Evolutionary conservation across 2,888 invertebrate genomes (phyloP), one percentile per base, ranked within the genome.

Genomic region (Argyra leucocephala): DNA sequence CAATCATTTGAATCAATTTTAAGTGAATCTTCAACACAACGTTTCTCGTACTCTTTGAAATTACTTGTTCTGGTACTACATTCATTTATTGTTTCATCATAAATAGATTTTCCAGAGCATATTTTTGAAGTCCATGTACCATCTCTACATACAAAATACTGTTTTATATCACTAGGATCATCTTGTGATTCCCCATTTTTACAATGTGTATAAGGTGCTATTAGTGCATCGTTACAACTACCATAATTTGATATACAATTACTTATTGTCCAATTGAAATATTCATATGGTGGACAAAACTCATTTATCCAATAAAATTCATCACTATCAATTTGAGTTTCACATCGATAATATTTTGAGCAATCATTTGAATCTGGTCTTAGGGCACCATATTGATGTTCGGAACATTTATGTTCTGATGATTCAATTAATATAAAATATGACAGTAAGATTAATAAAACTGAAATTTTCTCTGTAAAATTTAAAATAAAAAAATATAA

Each of bases 321-420:
- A 18, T 48, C 18, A 48, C 18, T 48, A 48, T 48, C 18, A 3
- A 48, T n/a, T 12, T 15, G 48, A 48, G 4, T 5, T 18, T 48
- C 48, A 48, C 48, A 48, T 18, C 48, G 48, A 48, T 48, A 48
- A 48, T 48, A 48, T 48, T 48, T 60, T 24, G 60, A 24, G 12
- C 60, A 60, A 60, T 60, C 24, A 24, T 48, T 48, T 48, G 48
- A 6, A 48, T 48, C 48, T 48, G 48, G 48, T 48, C 18, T 48
- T 18, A 48, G 18, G 2, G 15, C 1, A 12, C 48, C 48, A 48
- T 48, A 15, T n/a, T 48, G 48, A 18, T 48, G 1, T n/a, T 9
- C 5, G 4, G 18, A 12, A n/a, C 48, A 48, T 48, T 48, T 18
- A 12, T 5, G 48, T 48, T 48, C n/a, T 48, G 48, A 15, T 48